A percentile compares a stretch with the other conserved stretches of the same genome.
phyloP scores from a whole-genome alignment of 2,888 invertebrate genomes.

The Acronicta alni region DNA sequence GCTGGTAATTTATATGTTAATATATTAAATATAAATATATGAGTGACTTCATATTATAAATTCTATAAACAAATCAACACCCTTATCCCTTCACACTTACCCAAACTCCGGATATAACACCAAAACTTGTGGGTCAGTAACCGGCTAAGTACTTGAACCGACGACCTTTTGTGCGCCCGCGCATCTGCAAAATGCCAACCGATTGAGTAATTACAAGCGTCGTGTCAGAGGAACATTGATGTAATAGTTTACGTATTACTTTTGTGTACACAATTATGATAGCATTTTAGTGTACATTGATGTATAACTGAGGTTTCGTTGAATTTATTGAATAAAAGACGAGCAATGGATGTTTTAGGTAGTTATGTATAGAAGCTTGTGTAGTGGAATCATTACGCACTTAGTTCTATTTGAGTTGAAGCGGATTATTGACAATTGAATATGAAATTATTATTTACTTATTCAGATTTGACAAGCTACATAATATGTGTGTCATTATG shows the following conservation, averaged over 20 bases:
- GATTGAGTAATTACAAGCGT: slow-evolving; percentile 75
- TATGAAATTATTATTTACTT: neutral
- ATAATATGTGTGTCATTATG: neutral
- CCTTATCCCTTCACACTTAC: slow-evolving; percentile 20
- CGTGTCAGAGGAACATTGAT: slow-evolving; percentile 48
- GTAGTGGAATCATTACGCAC: slow-evolving; percentile 18
- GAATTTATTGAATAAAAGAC: neutral
- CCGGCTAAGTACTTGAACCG: slow-evolving; percentile 63
- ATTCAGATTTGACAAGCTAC: neutral
- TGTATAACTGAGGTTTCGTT: neutral
- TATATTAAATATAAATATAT: no score
- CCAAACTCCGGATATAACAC: slow-evolving; percentile 51
- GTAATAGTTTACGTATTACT: slow-evolving; percentile 55
- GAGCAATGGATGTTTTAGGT: slow-evolving; percentile 4
- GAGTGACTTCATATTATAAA: no score
- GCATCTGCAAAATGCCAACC: slow-evolving; percentile 78
- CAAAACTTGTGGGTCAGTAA: slow-evolving; percentile 68
- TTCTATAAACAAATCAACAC: neutral
- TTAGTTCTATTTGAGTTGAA: slow-evolving; percentile 9
- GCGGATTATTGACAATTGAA: slow-evolving; percentile 13
- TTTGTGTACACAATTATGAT: slow-evolving; percentile 8
- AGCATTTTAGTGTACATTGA: slow-evolving; percentile 7
- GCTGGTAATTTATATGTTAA: no score
- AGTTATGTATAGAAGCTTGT: neutral
- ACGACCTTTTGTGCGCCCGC: slow-evolving; percentile 70